Conservation (phyloP, 2,888 invertebrate genomes). For the Brenthis daphne region DNA sequence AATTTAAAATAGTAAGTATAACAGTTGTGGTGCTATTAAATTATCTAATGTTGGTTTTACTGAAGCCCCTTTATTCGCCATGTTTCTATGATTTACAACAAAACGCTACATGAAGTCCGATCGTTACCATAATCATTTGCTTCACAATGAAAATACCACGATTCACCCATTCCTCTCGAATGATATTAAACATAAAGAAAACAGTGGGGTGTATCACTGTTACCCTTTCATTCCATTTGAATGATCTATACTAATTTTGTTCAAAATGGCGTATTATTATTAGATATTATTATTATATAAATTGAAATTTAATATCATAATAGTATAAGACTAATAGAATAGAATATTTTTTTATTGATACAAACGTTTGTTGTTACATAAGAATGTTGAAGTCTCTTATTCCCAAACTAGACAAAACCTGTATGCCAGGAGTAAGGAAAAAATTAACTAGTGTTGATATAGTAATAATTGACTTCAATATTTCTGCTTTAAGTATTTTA, state of each 20-base stretch:
- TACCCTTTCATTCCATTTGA: conserved; percentile 70
- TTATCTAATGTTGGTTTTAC: conserved; percentile 8
- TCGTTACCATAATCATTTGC: conserved; percentile 78
- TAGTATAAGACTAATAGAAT: no score
- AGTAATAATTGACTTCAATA: no score
- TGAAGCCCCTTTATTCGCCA: conserved; percentile 36
- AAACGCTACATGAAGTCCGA: conserved; percentile 73
- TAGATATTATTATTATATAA: not conserved
- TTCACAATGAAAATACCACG: conserved; percentile 71
- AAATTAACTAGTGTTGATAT: no score
- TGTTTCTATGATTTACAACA: conserved; percentile 50
- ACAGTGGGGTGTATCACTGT: conserved; percentile 74
- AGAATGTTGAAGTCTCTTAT: no score
- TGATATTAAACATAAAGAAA: conserved; percentile 77
- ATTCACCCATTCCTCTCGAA: conserved; percentile 72
- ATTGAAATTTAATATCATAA: no score
- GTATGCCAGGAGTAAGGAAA: no score
- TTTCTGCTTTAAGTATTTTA: no score
- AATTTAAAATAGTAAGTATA: not conserved
- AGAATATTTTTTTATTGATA: no score
- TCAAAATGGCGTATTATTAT: conserved; percentile 6
- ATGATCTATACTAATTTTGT: conserved; percentile 37
- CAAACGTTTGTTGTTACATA: no score
- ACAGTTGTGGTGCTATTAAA: conserved; percentile 10
- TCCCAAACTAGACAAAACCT: no score